Evolutionary conservation across 2,797 vertebrate genomes (phyloP).

Genomic region (Alca torda): DNA sequence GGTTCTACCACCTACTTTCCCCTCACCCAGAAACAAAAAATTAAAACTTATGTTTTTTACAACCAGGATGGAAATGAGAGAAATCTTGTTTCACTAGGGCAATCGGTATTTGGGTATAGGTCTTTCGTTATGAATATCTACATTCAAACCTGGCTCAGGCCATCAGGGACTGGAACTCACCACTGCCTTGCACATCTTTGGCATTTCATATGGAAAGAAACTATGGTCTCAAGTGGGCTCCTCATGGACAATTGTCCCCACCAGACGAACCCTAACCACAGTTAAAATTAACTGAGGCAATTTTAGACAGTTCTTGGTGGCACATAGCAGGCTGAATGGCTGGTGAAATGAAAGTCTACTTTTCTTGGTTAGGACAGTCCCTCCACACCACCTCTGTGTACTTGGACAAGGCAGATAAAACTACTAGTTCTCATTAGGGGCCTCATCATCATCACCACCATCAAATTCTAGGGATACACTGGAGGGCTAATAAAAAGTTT

Average conservation of each 20-base stretch:
- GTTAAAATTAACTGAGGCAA: neutral
- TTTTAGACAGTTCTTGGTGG: neutral
- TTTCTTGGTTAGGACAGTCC: neutral
- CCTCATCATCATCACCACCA: neutral
- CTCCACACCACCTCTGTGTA: neutral
- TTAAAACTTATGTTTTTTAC: neutral
- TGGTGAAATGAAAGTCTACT: neutral
- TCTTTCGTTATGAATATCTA: neutral
- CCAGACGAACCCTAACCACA: neutral
- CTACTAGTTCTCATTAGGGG: neutral
- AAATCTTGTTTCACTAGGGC: neutral
- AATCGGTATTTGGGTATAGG: neutral
- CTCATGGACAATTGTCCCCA: neutral
- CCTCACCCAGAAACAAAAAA: neutral
- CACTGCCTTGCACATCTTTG: neutral
- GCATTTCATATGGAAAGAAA: neutral
- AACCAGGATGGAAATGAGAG: neutral
- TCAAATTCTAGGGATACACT: neutral
- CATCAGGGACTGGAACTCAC: neutral
- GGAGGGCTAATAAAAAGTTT: neutral
- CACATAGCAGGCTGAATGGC: neutral
- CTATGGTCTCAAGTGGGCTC: fast-evolving
- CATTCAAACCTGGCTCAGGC: neutral
- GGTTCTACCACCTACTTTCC: neutral
- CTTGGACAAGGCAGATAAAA: neutral